Evolutionary conservation across 2,888 invertebrate genomes (phyloP).

Genomic region (Zelleria hepariella): DNA sequence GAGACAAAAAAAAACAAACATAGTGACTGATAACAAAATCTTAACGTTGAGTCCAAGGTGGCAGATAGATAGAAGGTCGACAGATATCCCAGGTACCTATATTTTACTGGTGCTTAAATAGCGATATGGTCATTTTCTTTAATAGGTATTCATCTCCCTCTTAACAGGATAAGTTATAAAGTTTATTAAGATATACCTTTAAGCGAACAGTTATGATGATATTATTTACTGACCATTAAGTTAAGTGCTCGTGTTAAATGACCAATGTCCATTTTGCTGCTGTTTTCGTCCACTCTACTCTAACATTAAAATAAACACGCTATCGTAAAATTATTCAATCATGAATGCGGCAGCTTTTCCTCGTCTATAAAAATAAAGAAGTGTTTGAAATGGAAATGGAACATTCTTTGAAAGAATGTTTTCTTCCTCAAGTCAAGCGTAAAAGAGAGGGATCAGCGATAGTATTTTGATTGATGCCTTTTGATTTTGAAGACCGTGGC

Average conservation of each 20-base stretch:
- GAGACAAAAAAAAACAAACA: no score
- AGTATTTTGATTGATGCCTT: no score
- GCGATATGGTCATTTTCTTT: no score
- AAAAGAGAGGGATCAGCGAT: no score
- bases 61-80: background rate
- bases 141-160: no score
- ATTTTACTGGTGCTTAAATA: no score
- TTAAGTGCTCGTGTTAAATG: background rate
- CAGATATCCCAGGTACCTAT: no score
- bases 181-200: background rate
- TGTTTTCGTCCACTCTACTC: background rate
- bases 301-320: background rate
- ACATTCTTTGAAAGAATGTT: no score
- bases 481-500: no score
- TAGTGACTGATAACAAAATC: background rate
- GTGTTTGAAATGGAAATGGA: no score
- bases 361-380: background rate
- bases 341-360: background rate
- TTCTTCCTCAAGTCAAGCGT: no score
- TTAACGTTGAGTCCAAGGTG: background rate
- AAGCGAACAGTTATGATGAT: background rate
- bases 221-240: background rate
- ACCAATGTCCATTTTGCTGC: background rate
- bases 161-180: no score
- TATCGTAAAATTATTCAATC: slow-evolving; percentile 8